Base-by-base conservation (phyloP, 2,888 invertebrate species). In the Calephelis perditalis region DNA sequence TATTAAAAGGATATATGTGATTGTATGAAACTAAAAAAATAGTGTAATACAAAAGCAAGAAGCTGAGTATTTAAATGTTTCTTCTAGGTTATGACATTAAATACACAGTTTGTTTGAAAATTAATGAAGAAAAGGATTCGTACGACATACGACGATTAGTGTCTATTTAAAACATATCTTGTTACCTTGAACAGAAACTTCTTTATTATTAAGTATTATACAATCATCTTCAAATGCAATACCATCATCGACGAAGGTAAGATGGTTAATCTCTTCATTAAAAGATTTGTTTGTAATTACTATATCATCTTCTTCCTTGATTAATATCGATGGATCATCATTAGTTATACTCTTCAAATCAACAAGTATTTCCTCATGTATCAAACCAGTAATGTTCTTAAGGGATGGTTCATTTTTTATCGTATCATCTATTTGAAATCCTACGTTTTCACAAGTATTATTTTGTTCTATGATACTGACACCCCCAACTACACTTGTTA, bases 171-270 rank as follows among this genome's bases (percentile, higher is more conserved):
- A 46, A 47, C 7, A 8, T 40, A 40, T 40, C 40, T 40, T 68
- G 44, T 65, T 62, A 62, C 67, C 72, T 45, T 26, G 12, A 49
- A 66, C 70, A 8, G 73, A 72, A 4, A 72, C 73, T 6, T 69
- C 67, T 52, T 73, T 68, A 44, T 73, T 72, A 4, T 63, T 37
- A 26, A 66, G 65, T 43, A 70, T 71, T 47, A 72, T 70, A 11
- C 73, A 74, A 47, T 83, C 80, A 57, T 85, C 84, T 7, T 72
- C 69, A 9, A 81, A 68, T 59, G 78, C 81, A 15, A 83, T 78
- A 0, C 78, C 81, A n/a, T 81, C 76, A 49, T 81, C 79, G 15
- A 68, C 40, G 10, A 45, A 57, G 56, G 26, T 52, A 10, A 61
- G 44, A 36, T 67, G 64, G 49, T 65, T 61, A 44, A 62, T 35